Conservation (phyloP, 2,113 vertebrate species). For the Xenus cinereus region DNA sequence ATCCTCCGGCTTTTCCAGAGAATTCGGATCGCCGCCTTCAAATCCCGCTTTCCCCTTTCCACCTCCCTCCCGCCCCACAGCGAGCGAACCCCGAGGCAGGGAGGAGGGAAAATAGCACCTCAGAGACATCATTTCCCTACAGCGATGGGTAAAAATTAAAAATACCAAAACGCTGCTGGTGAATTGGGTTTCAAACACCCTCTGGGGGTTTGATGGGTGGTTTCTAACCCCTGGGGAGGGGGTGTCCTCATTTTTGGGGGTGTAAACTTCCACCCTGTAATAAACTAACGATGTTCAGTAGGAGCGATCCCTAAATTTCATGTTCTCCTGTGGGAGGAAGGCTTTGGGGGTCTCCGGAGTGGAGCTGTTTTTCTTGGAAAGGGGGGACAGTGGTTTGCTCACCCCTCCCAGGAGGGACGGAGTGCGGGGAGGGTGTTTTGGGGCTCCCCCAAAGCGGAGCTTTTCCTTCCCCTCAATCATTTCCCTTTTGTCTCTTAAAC, state of each 20-base stretch:
- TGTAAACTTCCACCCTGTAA: background rate
- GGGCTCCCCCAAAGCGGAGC: background rate
- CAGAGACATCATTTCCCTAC: background rate
- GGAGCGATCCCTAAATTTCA: background rate
- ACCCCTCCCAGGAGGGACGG: rapidly evolving
- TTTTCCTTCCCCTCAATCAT: rapidly evolving
- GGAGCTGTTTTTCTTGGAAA: background rate
- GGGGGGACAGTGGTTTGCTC: rapidly evolving
- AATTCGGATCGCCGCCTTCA: background rate
- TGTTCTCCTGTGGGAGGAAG: rapidly evolving
- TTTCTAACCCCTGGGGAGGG: background rate
- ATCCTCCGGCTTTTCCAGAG: background rate
- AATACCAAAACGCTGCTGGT: rapidly evolving
- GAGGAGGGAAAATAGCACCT: background rate
- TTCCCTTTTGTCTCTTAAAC: background rate
- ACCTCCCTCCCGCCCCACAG: background rate
- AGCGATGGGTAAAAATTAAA: background rate
- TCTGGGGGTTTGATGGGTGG: background rate
- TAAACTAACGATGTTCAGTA: rapidly evolving
- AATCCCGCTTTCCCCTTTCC: background rate
- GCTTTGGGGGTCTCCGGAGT: background rate
- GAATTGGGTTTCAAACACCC: rapidly evolving
- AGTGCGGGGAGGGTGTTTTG: rapidly evolving
- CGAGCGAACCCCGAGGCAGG: rapidly evolving
- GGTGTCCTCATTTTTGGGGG: background rate